Conservation (phyloP, 2,888 invertebrate species). For the Tipula helvola region DNA sequence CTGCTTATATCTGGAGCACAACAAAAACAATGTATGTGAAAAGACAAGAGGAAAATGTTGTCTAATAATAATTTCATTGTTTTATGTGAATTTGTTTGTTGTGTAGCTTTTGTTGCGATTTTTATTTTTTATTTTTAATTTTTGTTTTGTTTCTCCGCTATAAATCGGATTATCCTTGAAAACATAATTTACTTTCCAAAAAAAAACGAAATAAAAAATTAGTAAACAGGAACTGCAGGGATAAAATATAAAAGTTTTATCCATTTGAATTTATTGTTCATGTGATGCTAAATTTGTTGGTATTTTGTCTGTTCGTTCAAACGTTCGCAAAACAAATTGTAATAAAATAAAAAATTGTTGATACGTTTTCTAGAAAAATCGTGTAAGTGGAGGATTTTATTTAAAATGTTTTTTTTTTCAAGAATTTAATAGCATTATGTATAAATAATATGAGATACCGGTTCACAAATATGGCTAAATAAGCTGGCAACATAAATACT, state of each 20-base stretch:
- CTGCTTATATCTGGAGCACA: background rate
- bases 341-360: background rate
- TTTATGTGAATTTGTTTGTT: background rate
- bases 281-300: background rate
- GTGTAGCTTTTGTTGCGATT: background rate
- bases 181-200: background rate
- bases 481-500: too few relatives aligned
- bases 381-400: background rate
- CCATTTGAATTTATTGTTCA: background rate
- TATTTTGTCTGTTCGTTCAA: background rate
- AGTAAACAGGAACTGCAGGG: background rate
- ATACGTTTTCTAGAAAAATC: background rate
- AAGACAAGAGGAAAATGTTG: background rate
- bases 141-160: background rate
- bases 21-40: background rate
- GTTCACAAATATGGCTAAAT: too few relatives aligned
- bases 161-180: background rate
- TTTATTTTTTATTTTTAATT: background rate
- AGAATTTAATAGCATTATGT: too few relatives aligned
- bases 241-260: background rate
- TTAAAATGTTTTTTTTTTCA: too few relatives aligned
- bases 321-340: background rate
- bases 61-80: background rate
- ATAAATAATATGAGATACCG: too few relatives aligned
- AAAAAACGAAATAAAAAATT: background rate